Evolutionary conservation across 2,888 invertebrate species (phyloP), one percentile per base, ranked within the genome.

Genomic region (Prosapia bicincta): DNA sequence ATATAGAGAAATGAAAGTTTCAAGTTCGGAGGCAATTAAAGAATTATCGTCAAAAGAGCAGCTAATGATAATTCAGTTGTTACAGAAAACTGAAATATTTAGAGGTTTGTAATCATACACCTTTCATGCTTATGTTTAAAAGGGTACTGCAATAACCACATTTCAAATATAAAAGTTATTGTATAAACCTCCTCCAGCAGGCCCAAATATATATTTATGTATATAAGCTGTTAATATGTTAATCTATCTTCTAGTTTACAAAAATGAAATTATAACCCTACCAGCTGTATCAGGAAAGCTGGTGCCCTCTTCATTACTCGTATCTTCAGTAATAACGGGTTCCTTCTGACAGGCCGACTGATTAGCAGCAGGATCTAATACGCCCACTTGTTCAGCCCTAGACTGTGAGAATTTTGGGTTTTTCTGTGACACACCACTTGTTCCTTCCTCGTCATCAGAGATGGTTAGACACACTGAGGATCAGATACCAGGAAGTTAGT

Each of bases 231-330:
- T 54, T 54, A 20, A 20, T 54, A 3, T 2, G 28, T 30, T 26
- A 28, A 10, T 13, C 6, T 38, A 38, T 25, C 23, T 32, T 38
- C 15, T 24, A 69, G 30, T 0, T 23, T 38, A 69, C 32, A 32
- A 6, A 69, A 24, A 24, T 38, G 23, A 15, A 20, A 15, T 26
- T n/a, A 2, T 67, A 26, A 3, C 25, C 26, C 66, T 67, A 67
- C 66, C 70, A 66, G 72, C 72, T 66, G 76, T 28, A 25, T 77
- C 75, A 30, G 71, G 77, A 30, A 79, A 80, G 13, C 82, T 82
- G 9, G 83, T 90, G 80, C 91, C 92, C 79, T 92, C 92, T 81
- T 92, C 92, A 71, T 91, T 65, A 15, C 69, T 70, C 67, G 79
- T 78, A 75, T 80, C 82, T 71, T 84, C 84, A 20, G 83, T 84